A percentile compares a stretch with the other conserved stretches of the same genome.
Conservation (phyloP, 2,113 vertebrate species). For the Hippocampus comes region DNA sequence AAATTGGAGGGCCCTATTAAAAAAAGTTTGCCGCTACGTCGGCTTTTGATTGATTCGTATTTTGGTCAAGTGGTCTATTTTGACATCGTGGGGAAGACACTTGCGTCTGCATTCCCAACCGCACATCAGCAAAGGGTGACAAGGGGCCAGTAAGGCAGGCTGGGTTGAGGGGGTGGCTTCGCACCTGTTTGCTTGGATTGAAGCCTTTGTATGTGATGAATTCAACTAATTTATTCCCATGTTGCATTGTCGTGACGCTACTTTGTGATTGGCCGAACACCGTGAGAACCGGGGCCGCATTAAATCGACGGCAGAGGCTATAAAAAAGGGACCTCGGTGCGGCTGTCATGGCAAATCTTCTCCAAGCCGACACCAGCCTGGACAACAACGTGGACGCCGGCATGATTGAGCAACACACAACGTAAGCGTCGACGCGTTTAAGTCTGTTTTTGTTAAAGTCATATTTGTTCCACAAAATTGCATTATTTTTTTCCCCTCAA, state of each 20-base stretch:
- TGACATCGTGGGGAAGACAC: constrained; percentile 43
- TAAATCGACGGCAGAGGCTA: constrained; percentile 52
- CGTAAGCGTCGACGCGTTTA: constrained; percentile 41
- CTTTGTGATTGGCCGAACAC: constrained; percentile 65
- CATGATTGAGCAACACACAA: constrained; percentile 70
- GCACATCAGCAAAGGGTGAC: constrained; percentile 48
- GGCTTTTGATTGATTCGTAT: background rate
- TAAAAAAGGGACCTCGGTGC: constrained; percentile 37
- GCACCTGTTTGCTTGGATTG: constrained; percentile 64
- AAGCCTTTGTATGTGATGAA: constrained; percentile 54
- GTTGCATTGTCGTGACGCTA: constrained; percentile 56
- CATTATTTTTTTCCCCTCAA: background rate
- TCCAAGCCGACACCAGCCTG: background rate
- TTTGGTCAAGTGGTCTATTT: background rate
- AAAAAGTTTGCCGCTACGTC: no score
- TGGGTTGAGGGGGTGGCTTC: constrained; percentile 39
- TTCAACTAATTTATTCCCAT: constrained; percentile 62
- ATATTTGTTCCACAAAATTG: background rate
- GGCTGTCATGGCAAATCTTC: background rate
- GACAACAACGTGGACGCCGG: constrained; percentile 29
- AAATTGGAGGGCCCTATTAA: no score
- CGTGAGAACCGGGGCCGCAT: constrained; percentile 70
- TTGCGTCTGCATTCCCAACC: constrained; percentile 61
- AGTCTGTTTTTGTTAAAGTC: background rate
- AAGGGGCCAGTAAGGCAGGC: constrained; percentile 13